These are phyloP conservation scores for Ephialtes manifestator DNA, from an alignment of 2,888 invertebrate genomes.

Conservation along the genomic window DNA sequence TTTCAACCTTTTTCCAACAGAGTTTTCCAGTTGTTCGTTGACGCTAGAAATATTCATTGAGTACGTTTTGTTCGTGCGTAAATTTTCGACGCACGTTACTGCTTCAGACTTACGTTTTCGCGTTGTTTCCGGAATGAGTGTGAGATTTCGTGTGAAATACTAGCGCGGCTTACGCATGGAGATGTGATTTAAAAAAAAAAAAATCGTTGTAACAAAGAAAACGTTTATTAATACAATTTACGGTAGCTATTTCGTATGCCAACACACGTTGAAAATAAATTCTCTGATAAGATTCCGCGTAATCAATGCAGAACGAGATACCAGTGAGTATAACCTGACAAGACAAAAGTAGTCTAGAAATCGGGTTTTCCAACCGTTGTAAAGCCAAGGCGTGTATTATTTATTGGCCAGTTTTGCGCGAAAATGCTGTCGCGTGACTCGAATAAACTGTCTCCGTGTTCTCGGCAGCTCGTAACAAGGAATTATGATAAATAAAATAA, in stretches of 20 bases:
- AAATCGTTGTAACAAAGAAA: neutral
- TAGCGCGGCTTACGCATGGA: neutral
- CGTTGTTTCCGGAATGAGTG: neutral
- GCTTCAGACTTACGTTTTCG: neutral
- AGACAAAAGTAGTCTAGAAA: constrained; percentile 1
- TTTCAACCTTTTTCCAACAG: too few species aligned
- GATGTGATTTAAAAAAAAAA: neutral
- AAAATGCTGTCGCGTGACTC: neutral
- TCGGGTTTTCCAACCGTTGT: neutral
- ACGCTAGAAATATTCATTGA: neutral
- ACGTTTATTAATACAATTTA: neutral
- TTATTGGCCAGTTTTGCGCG: neutral
- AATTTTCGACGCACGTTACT: neutral
- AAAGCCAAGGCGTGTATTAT: neutral
- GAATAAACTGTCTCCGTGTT: too few species aligned
- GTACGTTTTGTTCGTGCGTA: neutral
- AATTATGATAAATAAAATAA: neutral
- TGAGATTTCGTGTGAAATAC: neutral
- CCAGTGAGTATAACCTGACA: neutral
- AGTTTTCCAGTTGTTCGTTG: neutral
- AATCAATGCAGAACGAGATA: constrained; percentile 16
- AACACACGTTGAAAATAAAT: neutral
- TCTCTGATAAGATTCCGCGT: constrained; percentile 16
- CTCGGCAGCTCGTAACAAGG: neutral
- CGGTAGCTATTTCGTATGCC: neutral